Evolutionary conservation across 2,113 vertebrate species (phyloP).

Genomic region (Danio rerio): GRCz12tu NC_133200.1:12610001-12610500

Average conservation of each 20-base stretch:
- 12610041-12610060: not conserved
- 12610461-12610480: conserved; percentile 5
- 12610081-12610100: not conserved
- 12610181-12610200: conserved; percentile 36
- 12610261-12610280: not conserved
- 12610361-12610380: conserved; percentile 47
- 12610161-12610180: conserved; percentile 39
- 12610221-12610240: conserved; percentile 25
- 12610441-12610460: conserved; percentile 30
- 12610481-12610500: not conserved
- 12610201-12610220: conserved; percentile 25
- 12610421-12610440: conserved; percentile 17
- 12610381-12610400: not conserved
- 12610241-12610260: conserved; percentile 56
- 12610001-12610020: not conserved
- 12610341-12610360: conserved; percentile 12
- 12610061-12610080: no score
- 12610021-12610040: not conserved
- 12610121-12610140: conserved; percentile 27
- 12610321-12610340: conserved; percentile 20
- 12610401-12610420: not conserved
- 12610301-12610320: conserved; percentile 24
- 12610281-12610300: conserved; percentile 49
- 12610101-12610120: not conserved
- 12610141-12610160: conserved; percentile 22